Percentiles rank a stretch among this genome's conserved stretches.
These are phyloP conservation scores for Pseudolycoriella hygida DNA, from an alignment of 2,888 invertebrate genomes.

Conservation along the genomic window DNA sequence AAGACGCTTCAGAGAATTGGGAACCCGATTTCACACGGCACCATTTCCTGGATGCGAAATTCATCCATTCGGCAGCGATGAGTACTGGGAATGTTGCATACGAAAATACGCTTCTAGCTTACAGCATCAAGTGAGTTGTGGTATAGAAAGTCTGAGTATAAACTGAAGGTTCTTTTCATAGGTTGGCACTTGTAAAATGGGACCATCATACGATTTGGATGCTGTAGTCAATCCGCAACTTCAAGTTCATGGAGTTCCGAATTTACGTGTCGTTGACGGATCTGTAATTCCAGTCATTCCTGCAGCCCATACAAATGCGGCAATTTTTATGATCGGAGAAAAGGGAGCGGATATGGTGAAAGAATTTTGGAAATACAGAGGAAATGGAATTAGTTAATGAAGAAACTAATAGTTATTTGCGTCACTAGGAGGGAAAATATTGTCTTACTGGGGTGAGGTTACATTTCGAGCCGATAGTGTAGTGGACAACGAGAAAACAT, in stretches of 20 bases:
- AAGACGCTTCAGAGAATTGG: constrained; percentile 33
- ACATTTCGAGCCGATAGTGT: too few species aligned
- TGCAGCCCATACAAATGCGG: constrained; percentile 37
- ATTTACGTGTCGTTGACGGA: constrained; percentile 37
- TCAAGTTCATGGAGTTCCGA: constrained; percentile 32
- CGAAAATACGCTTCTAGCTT: constrained; percentile 51
- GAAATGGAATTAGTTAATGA: constrained; percentile 22
- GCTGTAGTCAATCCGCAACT: constrained; percentile 46
- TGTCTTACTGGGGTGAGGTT: too few species aligned
- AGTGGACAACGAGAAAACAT: too few species aligned
- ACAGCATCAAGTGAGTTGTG: constrained; percentile 39
- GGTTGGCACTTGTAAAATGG: constrained; percentile 53
- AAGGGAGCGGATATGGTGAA: background rate
- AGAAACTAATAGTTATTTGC: background rate
- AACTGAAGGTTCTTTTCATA: constrained; percentile 20
- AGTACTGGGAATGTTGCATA: constrained; percentile 58
- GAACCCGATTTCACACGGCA: constrained; percentile 33
- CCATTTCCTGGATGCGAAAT: constrained; percentile 52
- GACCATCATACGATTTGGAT: constrained; percentile 34
- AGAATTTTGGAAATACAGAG: background rate
- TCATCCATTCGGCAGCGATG: constrained; percentile 39
- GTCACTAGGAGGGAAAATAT: too few species aligned
- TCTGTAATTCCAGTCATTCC: constrained; percentile 41
- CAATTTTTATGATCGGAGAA: background rate
- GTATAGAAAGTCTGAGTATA: background rate